A percentile compares a stretch with the other conserved stretches of the same genome.
Evolutionary conservation across 2,797 vertebrate species (phyloP).

Genomic region (Eulemur albifrons): DNA sequence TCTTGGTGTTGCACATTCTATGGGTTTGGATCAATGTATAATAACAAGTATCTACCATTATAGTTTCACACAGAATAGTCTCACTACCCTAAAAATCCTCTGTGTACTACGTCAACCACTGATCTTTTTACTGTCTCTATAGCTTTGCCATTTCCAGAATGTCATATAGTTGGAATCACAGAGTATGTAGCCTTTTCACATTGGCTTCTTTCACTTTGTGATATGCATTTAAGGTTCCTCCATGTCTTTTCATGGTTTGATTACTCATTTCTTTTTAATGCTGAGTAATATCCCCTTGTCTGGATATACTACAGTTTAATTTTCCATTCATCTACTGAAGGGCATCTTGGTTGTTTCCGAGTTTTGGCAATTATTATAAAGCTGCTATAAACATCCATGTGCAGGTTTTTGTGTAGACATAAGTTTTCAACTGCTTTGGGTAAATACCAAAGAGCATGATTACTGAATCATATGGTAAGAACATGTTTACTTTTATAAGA

Average conservation of each 20-base stretch:
- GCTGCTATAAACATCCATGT: background rate
- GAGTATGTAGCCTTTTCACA: background rate
- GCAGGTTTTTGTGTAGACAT: background rate
- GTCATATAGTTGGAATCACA: background rate
- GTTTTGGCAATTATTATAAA: background rate
- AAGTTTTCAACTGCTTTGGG: background rate
- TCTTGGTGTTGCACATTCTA: too few species aligned
- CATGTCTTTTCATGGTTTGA: background rate
- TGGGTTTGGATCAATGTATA: background rate
- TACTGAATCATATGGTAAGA: background rate
- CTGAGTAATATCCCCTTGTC: too few species aligned
- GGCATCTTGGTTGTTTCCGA: background rate
- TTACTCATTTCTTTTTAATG: background rate
- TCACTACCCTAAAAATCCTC: background rate
- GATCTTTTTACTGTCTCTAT: background rate
- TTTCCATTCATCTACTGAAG: background rate
- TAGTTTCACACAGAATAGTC: background rate
- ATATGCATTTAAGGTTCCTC: background rate
- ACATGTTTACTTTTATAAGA: background rate
- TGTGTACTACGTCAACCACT: background rate
- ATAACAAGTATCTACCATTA: background rate
- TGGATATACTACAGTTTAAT: background rate
- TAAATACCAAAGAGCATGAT: background rate
- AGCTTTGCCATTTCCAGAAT: background rate
- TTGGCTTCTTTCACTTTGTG: background rate